phyloP scores from a whole-genome alignment of 1,140 invertebrate species.

The Plectus sambesii region DNA sequence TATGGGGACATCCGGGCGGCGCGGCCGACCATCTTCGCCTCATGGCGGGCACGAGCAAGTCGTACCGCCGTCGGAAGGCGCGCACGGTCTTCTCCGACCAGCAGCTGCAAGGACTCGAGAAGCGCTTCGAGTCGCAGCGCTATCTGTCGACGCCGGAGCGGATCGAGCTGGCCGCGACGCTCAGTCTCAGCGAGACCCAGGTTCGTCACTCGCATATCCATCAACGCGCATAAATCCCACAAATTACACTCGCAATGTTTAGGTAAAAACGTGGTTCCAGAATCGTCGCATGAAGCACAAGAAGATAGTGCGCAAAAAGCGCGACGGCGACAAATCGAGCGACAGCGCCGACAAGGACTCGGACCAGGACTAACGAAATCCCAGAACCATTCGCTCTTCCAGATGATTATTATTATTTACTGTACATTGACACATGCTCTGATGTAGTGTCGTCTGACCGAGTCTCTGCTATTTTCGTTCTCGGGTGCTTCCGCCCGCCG shows the following conservation, averaged over 20 bases:
- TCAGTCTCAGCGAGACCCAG: constrained; percentile 91
- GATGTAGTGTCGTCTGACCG: no score
- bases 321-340: not conserved
- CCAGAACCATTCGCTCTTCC: no score
- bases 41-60: no score
- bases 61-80: constrained; percentile 37
- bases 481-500: no score
- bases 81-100: constrained; percentile 95
- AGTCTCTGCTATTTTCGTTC: no score
- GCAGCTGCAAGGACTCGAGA: constrained; percentile 78
- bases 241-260: constrained; percentile 16
- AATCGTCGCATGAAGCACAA: constrained; percentile 94
- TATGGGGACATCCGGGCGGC: no score
- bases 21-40: no score
- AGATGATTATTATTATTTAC: no score
- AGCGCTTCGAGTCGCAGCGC: constrained; percentile 83
- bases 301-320: constrained; percentile 52
- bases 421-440: no score
- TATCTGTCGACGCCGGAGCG: constrained; percentile 93
- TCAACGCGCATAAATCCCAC: no score
- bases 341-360: not conserved
- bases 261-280: constrained; percentile 96
- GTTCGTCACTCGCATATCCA: constrained; percentile 54
- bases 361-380: no score
- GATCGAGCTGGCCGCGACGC: constrained; percentile 75